A percentile compares a stretch with the other conserved stretches of the same genome.
These are phyloP conservation scores for Phrynosoma blainvillii DNA, from an alignment of 2,113 vertebrate genomes.

Conservation along the genomic window DNA sequence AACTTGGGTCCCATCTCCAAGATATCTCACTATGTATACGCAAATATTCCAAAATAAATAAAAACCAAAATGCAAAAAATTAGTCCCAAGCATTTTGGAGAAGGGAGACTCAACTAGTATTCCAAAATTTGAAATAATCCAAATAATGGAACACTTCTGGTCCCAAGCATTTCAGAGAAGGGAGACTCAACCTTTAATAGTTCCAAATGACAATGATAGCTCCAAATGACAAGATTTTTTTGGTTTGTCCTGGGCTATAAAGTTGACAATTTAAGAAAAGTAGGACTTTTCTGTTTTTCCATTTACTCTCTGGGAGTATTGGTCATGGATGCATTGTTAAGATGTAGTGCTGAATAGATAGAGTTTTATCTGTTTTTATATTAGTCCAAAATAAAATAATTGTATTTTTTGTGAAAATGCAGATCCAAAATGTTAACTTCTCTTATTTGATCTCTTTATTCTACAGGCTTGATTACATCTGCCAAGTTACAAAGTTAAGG, in stretches of 20 bases:
- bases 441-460: not conserved
- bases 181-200: too few species aligned
- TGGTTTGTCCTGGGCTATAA: not conserved
- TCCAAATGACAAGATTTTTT: too few species aligned
- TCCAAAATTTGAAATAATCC: too few species aligned
- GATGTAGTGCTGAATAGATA: not conserved
- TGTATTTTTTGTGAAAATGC: not conserved
- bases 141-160: too few species aligned
- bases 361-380: not conserved
- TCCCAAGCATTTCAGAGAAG: too few species aligned
- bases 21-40: too few species aligned
- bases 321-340: not conserved
- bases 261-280: not conserved
- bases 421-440: not conserved
- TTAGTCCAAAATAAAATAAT: not conserved
- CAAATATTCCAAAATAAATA: too few species aligned
- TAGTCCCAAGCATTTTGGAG: too few species aligned
- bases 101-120: too few species aligned
- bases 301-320: not conserved
- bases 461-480: slow-evolving; percentile 77
- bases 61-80: too few species aligned
- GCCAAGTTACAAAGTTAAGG: slow-evolving; percentile 68
- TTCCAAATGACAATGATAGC: too few species aligned
- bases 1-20: too few species aligned
- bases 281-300: not conserved